Evolutionary conservation across 2,888 invertebrate genomes (phyloP).

Genomic region (Pristionchus entomophagus): DNA sequence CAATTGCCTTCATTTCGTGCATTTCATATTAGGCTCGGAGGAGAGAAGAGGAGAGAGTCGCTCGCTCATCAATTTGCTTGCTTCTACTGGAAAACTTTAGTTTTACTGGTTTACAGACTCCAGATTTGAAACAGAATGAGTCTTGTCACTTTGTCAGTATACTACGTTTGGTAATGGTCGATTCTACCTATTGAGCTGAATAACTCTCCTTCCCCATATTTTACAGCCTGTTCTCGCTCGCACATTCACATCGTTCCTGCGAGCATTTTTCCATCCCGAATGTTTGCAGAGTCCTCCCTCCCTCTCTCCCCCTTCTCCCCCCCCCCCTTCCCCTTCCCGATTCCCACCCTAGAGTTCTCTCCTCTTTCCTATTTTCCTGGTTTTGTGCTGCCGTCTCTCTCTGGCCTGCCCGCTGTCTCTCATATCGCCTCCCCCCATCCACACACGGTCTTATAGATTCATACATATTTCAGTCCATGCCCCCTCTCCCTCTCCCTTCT

Average conservation of each 20-base stretch:
- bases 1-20: conserved; percentile 41
- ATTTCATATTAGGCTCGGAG: conserved; percentile 28
- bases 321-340: not conserved
- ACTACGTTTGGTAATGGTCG: too few species aligned
- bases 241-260: not conserved
- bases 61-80: not conserved
- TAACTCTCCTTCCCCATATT: not conserved
- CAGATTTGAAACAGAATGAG: too few species aligned
- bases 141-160: too few species aligned
- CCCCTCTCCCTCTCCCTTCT: not conserved
- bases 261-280: not conserved
- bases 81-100: too few species aligned
- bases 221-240: not conserved
- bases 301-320: not conserved
- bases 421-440: not conserved
- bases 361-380: not conserved
- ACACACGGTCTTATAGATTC: conserved; percentile 38
- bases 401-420: not conserved
- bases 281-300: not conserved
- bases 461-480: conserved; percentile 29
- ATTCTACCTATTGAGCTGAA: too few species aligned
- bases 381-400: not conserved
- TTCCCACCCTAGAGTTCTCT: not conserved
- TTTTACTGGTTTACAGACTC: too few species aligned
- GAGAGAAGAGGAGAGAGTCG: not conserved